phyloP scores from a whole-genome alignment of 2,797 vertebrate species.

The Poeciliopsis infans region DNA sequence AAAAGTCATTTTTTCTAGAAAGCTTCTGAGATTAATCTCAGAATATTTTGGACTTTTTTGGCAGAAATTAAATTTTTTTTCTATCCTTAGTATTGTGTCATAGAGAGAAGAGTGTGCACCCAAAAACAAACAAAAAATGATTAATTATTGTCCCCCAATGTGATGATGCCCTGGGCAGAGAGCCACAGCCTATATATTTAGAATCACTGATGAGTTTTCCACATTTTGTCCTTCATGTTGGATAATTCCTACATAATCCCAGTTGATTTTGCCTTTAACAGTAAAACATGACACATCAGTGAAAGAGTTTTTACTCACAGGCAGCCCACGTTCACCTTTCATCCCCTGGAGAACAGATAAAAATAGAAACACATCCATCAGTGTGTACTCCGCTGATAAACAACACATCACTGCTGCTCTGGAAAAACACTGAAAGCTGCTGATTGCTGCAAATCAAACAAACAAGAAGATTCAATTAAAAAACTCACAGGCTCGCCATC shows the following conservation, averaged over 20 bases:
- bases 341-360: conserved; percentile 74
- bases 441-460: not conserved
- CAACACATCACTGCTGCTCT: conserved; percentile 2
- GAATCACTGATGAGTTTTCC: not conserved
- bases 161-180: not conserved
- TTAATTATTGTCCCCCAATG: not conserved
- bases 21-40: too few relatives aligned
- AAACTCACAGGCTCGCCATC: conserved; percentile 77
- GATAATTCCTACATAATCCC: not conserved
- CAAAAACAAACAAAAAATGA: not conserved
- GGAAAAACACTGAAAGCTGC: not conserved
- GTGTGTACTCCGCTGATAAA: conserved; percentile 10
- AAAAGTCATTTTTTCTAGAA: too few relatives aligned
- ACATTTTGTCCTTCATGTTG: not conserved
- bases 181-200: not conserved
- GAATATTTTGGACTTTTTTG: too few relatives aligned
- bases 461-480: not conserved
- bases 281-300: not conserved
- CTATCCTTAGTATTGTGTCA: too few relatives aligned
- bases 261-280: not conserved
- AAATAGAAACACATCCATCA: conserved; percentile 34
- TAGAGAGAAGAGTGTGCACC: not conserved
- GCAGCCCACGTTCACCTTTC: conserved; percentile 74
- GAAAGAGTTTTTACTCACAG: conserved; percentile 72
- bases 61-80: not conserved